Base-by-base conservation (phyloP, 2,797 vertebrate genomes). In the Parotocinclus haroldoi region DNA sequence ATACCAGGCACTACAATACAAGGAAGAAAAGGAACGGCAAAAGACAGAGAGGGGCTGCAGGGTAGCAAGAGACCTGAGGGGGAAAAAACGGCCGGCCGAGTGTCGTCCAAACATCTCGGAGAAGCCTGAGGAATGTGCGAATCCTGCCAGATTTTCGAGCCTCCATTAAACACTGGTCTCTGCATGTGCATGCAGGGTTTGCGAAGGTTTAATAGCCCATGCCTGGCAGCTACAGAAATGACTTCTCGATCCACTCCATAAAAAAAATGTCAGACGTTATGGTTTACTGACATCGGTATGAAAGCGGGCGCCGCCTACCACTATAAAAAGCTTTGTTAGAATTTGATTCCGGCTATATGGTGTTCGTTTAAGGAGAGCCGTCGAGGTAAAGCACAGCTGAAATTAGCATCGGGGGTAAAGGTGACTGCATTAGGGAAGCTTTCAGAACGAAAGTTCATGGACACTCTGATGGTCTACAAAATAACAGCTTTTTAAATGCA, bases 161-260 rank as follows among this genome's bases (percentile, higher is more conserved):
- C 72, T 78, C 73, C 70, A 73, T 55, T 73, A 66, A 68, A 78
- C 62, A 73, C 73, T 60, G 71, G 42, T 27, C 10, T 8, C 45
- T 55, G 49, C 63, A 46, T 45, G 10, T 62, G 57, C 66, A 51
- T 17, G 3, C 12, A 44, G 16, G 19, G 68, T 60, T 62, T 1
- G 19, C 17, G n/a, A 56, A 66, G n/a, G 63, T 60, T 66, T 60
- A 66, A 59, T 56, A 50, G 69, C 12, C 36, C 55, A 39, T 7
- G 57, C 37, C 45, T 59, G 63, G 64, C 19, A 57, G 57, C 14
- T 46, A 12, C 49, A 36, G 48, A 51, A 27, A 54, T 12, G 0
- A 36, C 0, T 7, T 37, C 7, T n/a, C 13, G 37, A n/a, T 55
- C 19, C 38, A 13, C 11, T 9, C 13, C 36, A 8, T 36, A 39